Evolutionary conservation across 2,888 invertebrate genomes (phyloP), one percentile per base, ranked within the genome.

Genomic region (Drosophila formosana): DNA sequence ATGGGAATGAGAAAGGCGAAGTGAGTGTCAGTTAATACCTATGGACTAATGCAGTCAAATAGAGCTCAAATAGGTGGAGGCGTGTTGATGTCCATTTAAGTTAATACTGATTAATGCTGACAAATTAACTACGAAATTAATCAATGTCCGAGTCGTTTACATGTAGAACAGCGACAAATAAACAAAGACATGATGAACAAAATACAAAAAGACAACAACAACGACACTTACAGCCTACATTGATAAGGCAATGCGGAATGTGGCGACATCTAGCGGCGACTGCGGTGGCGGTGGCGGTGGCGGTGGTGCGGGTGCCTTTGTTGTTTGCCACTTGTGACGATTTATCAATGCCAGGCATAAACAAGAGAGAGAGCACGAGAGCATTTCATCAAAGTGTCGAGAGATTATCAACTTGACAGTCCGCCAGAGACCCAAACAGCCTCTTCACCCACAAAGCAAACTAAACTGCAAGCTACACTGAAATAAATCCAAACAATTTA

Each of bases 341-440:
- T 89, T 87, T 88, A 89, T 89, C 89, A 89, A 86, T 86, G 89
- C 86, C 89, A 88, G 53, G n/a, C 80, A 78, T 70, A 73, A 73
- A 81, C 75, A 76, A 34, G 37, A 2, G 39, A 49, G 47, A 39
- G 30, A 49, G 47, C 47, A 51, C 49, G 37, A 69, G 77, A 74
- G 75, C 78, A 88, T 88, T 89, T 87, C 89, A 89, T 89, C 89
- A 87, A 86, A 88, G 89, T 89, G 88, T 86, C 87, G 78, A 72
- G 77, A 83, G 88, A 89, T 87, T 88, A 87, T 89, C 83, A 89
- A 81, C 67, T 86, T 83, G 76, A 68, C 80, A 75, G 63, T 65
- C 43, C 37, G 55, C 57, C 64, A 55, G 57, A 58, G 68, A 60
- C 51, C 37, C 39, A 47, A 58, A 32, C 61, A 73, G 65, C 62